phyloP scores from a whole-genome alignment of 2,113 vertebrate genomes.

The Neopipo cinnamomea region DNA sequence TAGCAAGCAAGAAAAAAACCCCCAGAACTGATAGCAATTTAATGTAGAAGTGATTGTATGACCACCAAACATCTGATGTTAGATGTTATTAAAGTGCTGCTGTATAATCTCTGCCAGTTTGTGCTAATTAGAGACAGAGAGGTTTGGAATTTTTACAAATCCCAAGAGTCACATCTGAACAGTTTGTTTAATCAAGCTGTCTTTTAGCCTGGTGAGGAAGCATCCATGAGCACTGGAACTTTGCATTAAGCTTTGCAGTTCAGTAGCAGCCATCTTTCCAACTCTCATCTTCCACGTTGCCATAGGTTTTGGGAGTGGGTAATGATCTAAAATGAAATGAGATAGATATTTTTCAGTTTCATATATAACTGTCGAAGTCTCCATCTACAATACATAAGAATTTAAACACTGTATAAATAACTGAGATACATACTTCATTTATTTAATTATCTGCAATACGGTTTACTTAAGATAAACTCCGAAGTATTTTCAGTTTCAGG shows the following conservation, averaged over 20 bases:
- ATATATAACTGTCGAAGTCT: not conserved
- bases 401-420: not conserved
- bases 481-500: not conserved
- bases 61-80: conserved; percentile 80
- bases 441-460: not conserved
- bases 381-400: not conserved
- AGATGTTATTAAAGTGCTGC: conserved; percentile 96
- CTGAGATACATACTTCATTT: not conserved
- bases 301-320: conserved; percentile 87
- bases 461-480: not conserved
- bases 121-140: conserved; percentile 82
- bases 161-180: conserved; percentile 75
- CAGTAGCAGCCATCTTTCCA: conserved; percentile 98
- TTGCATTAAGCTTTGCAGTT: conserved; percentile 66
- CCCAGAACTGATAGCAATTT: conserved; percentile 59
- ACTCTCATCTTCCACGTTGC: conserved; percentile 87
- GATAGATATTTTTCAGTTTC: conserved; percentile 23
- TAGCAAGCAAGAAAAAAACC: conserved; percentile 66
- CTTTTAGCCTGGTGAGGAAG: conserved; percentile 70
- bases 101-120: conserved; percentile 82
- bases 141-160: conserved; percentile 72
- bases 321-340: conserved; percentile 82
- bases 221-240: conserved; percentile 64
- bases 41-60: conserved; percentile 75
- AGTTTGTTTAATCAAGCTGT: conserved; percentile 74